Evolutionary conservation across 1,140 invertebrate species (phyloP).

Genomic region (Heliconius himera): DNA sequence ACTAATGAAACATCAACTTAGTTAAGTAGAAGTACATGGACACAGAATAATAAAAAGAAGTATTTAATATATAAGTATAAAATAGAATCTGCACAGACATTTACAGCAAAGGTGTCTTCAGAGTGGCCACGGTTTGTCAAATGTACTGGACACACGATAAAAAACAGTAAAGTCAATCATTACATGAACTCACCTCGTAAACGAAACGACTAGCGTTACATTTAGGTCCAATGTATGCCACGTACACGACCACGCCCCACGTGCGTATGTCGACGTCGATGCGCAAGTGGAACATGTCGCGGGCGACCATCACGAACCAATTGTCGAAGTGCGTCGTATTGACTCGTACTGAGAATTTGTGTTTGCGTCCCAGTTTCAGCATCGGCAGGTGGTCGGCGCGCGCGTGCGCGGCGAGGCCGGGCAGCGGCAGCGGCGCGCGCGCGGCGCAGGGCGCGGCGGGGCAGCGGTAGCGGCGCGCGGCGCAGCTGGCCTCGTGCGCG

Average conservation of each 20-base stretch:
- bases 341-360: constrained; percentile 60
- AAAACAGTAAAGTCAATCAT: too few relatives aligned
- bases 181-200: constrained; percentile 52
- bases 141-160: too few relatives aligned
- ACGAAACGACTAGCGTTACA: constrained; percentile 53
- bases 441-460: constrained; percentile 53
- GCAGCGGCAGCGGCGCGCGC: constrained; percentile 43
- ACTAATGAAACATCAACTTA: too few relatives aligned
- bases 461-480: constrained; percentile 62
- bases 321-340: constrained; percentile 57
- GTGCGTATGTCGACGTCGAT: constrained; percentile 57
- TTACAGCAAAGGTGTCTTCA: too few relatives aligned
- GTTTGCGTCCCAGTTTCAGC: constrained; percentile 51
- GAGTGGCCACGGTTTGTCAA: too few relatives aligned
- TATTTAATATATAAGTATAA: too few relatives aligned
- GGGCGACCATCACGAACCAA: constrained; percentile 56
- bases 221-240: constrained; percentile 67
- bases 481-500: constrained; percentile 68
- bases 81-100: too few relatives aligned
- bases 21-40: too few relatives aligned
- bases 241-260: constrained; percentile 55
- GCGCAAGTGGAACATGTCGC: constrained; percentile 61
- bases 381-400: constrained; percentile 43
- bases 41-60: too few relatives aligned
- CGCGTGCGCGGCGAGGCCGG: constrained; percentile 45